Base-by-base conservation (phyloP, 2,888 invertebrate genomes). In the Hirtodrosophila duncani region DNA sequence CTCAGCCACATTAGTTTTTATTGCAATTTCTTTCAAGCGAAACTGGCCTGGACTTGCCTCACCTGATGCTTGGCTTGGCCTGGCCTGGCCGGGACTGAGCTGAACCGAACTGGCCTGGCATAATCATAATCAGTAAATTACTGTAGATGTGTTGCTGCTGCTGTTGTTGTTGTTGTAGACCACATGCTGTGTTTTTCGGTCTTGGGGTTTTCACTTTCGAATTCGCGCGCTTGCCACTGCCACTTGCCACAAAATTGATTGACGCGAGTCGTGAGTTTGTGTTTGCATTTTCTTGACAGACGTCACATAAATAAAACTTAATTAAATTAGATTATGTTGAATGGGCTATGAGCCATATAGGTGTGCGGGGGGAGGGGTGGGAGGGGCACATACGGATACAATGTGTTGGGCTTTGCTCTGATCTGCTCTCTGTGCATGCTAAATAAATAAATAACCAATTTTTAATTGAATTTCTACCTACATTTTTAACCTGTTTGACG, bases 401-500 rank as follows among this genome's bases (percentile, higher is more conserved):
- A n/a, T 31, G 23, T 52, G 26, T 37, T 37, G 45, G 18, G 27
- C 18, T 24, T 46, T 36, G 55, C 45, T 59, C 37, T 52, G 49
- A 45, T 60, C 46, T 64, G 67, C 57, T 63, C 67, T 67, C 65
- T 51, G 61, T 70, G 69, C 77, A 80, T 80, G 78, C 81, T 68
- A 77, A 80, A 80, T 81, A 83, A 81, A 83, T 82, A 83, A 83
- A 83, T 84, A 74, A 84, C 84, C 78, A 81, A 77, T 83, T 82
- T 80, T 81, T 80, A 82, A 81, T 82, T 72, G 79, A 81, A 71
- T 81, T 82, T 78, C 82, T 83, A 82, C 84, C 83, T 81, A 81
- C 78, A 83, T 83, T 84, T 80, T 80, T 81, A 83, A 83, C 83
- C 84, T 79, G 83, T 83, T 83, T 83, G 83, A 84, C 81, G 71